Base-by-base conservation (phyloP, 2,888 invertebrate species). In the Rotaria macrura region DNA sequence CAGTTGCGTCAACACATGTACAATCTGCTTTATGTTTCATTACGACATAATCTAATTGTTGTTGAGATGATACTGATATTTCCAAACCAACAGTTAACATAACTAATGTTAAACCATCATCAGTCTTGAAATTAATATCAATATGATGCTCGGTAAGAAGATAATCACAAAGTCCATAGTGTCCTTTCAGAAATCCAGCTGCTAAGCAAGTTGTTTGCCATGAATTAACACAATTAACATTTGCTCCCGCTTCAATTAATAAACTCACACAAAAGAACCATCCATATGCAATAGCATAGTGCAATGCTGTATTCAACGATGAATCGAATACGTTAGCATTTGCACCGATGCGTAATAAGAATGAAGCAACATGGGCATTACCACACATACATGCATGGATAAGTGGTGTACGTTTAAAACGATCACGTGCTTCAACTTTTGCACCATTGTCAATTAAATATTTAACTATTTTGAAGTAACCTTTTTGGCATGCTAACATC, bases 261-360 rank as follows among this genome's bases (percentile, higher is more conserved):
- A 92, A 87, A 87, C 92, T 90, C 47, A 92, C 88, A 86, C 90
- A 90, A 88, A 91, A 91, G 88, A 91, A 91, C 92, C 92, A 92
- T 34, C 92, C 92, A 88, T 92, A 93, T 0, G 92, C 92, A 84
- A 91, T 91, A 6, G 92, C 92, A 88, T 92, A 92, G 88, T 92
- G 92, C 4, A 92, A 89, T 3, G 91, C 88, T 1, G 92, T 90
- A 88, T 92, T 93, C 54, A 92, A 92, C 20, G 92, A 92, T 43
- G 91, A 90, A 88, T 93, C 93, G 0, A 89, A 89, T 14, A 89
- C 88, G 87, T 91, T 89, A 2, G 91, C 90, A 88, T 92, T 90
- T 5, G 91, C 91, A 20, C 92, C 92, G 74, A 91, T 88, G 52
- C 90, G 88, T 34, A 92, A 89, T 84, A 92, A 88, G 88, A 90